Conservation (phyloP, 1,140 invertebrate species). For the Saccostrea echinata region DNA sequence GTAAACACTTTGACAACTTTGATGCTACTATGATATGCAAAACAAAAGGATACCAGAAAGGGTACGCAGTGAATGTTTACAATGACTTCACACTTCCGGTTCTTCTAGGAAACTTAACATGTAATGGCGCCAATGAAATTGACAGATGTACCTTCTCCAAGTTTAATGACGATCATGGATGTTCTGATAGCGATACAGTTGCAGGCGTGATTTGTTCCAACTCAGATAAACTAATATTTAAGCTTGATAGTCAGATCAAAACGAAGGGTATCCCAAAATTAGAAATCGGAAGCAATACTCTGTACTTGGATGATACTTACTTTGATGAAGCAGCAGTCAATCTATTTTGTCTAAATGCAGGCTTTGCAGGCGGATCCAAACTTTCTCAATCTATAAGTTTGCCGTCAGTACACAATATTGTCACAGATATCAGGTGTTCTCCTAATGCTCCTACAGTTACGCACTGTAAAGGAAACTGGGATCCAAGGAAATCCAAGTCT, state of each 20-base stretch:
- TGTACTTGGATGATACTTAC: conserved; percentile 25
- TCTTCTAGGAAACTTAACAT: conserved; percentile 28
- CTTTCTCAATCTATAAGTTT: not conserved
- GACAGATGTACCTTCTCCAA: not conserved
- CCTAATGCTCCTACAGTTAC: not conserved
- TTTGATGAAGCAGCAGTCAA: conserved; percentile 27
- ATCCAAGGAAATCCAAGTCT: conserved; percentile 18
- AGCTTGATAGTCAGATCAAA: not conserved
- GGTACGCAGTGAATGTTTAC: conserved; percentile 13
- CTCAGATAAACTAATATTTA: not conserved
- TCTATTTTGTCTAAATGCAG: conserved; percentile 33
- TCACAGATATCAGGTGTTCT: conserved; percentile 18
- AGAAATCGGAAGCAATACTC: not conserved
- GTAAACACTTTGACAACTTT: conserved; percentile 12
- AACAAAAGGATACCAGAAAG: not conserved
- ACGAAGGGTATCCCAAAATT: not conserved
- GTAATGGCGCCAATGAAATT: not conserved
- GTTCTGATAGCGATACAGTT: conserved; percentile 10
- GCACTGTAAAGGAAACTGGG: conserved; percentile 23
- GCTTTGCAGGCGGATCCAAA: conserved; percentile 40
- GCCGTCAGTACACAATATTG: not conserved
- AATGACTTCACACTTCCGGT: not conserved
- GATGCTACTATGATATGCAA: conserved; percentile 34
- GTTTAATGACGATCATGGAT: conserved; percentile 34
- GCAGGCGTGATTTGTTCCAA: conserved; percentile 42